phyloP scores from a whole-genome alignment of 2,888 invertebrate genomes.

The Sympetrum striolatum region DNA sequence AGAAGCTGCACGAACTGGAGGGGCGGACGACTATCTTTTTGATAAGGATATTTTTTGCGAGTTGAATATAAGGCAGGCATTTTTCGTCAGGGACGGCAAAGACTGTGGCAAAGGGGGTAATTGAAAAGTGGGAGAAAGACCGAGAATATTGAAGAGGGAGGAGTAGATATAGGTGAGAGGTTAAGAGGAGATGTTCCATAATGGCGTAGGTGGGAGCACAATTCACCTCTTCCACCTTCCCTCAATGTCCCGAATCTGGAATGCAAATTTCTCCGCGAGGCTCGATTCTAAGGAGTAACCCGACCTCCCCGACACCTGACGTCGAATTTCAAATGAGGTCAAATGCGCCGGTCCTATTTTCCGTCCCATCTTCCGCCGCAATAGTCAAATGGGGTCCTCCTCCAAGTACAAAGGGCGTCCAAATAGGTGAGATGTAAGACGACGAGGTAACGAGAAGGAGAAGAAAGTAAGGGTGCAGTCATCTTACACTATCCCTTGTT shows the following conservation, averaged over 20 bases:
- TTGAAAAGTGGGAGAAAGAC: neutral
- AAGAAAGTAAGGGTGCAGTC: neutral
- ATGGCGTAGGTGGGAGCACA: neutral
- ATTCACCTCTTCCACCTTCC: neutral
- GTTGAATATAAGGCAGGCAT: neutral
- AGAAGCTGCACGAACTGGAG: neutral
- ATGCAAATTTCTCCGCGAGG: conserved; percentile 26
- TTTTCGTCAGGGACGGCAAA: neutral
- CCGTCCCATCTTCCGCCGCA: neutral
- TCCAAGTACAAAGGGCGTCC: neutral
- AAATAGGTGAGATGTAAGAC: neutral
- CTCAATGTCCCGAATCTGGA: conserved; percentile 29
- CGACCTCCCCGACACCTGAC: conserved; percentile 32
- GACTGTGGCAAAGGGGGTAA: neutral
- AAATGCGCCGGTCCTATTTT: conserved; percentile 25
- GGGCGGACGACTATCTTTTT: neutral
- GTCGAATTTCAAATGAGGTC: conserved; percentile 43
- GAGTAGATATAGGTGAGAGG: neutral
- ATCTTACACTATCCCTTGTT: neutral
- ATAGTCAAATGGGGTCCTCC: neutral
- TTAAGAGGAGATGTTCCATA: neutral
- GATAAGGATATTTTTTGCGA: neutral
- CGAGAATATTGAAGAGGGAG: neutral
- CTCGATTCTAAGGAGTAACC: conserved; percentile 29
- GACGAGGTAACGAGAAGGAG: neutral